Evolutionary conservation across 2,797 vertebrate genomes (phyloP).

Genomic region (Anisognathus igniventris): DNA sequence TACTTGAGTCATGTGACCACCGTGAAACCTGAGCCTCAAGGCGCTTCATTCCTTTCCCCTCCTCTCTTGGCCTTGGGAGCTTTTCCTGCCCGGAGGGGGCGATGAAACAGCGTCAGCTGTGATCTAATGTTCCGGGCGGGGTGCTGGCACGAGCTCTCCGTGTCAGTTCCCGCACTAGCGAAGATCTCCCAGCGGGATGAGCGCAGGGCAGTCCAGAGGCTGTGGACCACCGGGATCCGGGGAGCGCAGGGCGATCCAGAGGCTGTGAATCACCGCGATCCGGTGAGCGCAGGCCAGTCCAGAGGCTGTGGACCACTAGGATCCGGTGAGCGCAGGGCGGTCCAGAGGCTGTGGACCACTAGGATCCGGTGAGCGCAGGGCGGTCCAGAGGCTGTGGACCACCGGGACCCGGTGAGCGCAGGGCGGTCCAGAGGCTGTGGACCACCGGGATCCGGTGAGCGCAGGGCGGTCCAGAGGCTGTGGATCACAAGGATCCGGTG

Average conservation of each 20-base stretch:
- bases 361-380: too few species aligned
- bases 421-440: too few species aligned
- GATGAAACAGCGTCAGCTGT: rapidly evolving
- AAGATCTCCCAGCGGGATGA: rapidly evolving
- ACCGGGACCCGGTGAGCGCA: too few species aligned
- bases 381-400: too few species aligned
- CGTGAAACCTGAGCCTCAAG: not conserved
- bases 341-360: too few species aligned
- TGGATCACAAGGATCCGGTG: too few species aligned
- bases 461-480: too few species aligned
- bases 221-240: rapidly evolving
- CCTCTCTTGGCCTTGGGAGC: too few species aligned
- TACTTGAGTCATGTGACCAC: rapidly evolving
- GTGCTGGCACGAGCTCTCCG: rapidly evolving
- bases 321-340: too few species aligned
- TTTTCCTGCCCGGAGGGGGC: not conserved
- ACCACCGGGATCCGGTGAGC: too few species aligned
- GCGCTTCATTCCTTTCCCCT: not conserved
- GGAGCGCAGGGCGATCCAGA: rapidly evolving
- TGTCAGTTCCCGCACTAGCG: rapidly evolving
- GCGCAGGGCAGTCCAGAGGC: rapidly evolving
- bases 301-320: not conserved
- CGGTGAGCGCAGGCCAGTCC: not conserved
- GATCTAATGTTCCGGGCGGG: rapidly evolving
- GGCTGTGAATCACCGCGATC: rapidly evolving